phyloP scores from a whole-genome alignment of 2,797 vertebrate genomes.

The Potorous gilbertii region DNA sequence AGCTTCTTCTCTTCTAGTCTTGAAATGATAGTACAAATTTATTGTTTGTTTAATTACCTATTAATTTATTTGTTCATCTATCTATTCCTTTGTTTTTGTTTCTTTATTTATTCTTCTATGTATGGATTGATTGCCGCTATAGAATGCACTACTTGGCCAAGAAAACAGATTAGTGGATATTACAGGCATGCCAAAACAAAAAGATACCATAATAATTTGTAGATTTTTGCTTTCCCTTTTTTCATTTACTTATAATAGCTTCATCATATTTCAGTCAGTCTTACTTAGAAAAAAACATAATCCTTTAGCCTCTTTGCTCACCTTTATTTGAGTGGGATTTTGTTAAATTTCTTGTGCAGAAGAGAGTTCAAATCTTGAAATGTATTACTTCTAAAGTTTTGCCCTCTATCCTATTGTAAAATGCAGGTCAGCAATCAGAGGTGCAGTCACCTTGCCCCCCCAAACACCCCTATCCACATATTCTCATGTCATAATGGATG shows the following conservation, averaged over 20 bases:
- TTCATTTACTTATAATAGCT: constrained; percentile 74
- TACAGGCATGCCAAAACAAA: constrained; percentile 64
- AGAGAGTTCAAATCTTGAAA: constrained; percentile 67
- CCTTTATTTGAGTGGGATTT: constrained; percentile 72
- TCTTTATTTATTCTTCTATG: constrained; percentile 23
- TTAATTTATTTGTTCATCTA: neutral
- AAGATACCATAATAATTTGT: constrained; percentile 77
- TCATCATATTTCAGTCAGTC: constrained; percentile 67
- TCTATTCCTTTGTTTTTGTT: neutral
- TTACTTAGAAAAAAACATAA: constrained; percentile 58
- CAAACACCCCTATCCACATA: neutral
- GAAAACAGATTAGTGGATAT: constrained; percentile 54
- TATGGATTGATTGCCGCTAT: neutral
- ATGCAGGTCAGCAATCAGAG: neutral
- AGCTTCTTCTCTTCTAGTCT: neutral
- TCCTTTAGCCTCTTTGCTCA: constrained; percentile 14
- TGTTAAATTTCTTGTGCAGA: constrained; percentile 75
- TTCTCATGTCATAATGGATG: neutral
- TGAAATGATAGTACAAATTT: neutral
- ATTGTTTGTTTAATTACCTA: neutral
- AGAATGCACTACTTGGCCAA: constrained; percentile 60
- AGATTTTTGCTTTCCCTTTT: constrained; percentile 71
- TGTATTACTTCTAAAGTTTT: constrained; percentile 68
- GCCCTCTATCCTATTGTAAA: constrained; percentile 58
- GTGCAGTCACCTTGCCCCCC: neutral